Evolutionary conservation across 2,113 vertebrate genomes (phyloP), one percentile per base, ranked within the genome.

Genomic region (Solea senegalensis): DNA sequence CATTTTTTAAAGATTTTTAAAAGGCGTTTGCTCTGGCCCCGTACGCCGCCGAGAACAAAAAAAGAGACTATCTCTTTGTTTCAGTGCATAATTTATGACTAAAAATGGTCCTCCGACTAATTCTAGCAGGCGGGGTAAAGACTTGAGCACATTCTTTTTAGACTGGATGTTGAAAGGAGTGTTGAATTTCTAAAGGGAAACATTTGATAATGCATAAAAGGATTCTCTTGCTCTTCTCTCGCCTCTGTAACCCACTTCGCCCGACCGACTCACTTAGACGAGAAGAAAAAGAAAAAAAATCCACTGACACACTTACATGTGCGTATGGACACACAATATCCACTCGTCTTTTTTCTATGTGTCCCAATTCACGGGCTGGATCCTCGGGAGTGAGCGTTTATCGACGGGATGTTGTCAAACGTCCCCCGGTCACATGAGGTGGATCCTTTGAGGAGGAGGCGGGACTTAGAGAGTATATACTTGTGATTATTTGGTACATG

Each of bases 1-100:
- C 96, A 98, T 97, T 98, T 98, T 21, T 98, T 97, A 96, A 97
- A 97, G 96, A 98, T 98, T 99, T 97, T 97, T 92, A 92, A 96
- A 97, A 97, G 96, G 95, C 95, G 93, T 96, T 96, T 93, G 94
- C 95, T 95, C 93, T 88, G 95, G 94, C 94, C 95, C 21, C 94
- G 93, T 95, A 95, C 90, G 94, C 94, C 88, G 21, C 67, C 72
- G 93, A 85, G 92, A 93, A 93, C 90, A 93, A 94, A 94, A 94
- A 92, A 91, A 90, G 85, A 90, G 95, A 94, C 95, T 95, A 93
- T 95, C 95, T 97, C 95, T 98, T 98, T 98, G 97, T 99, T 98
- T 97, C 96, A 94, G 95, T 96, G 96, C 96, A 96, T 97, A 96
- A 98, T 96, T 97, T 97, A 97, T 97, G 95, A 92, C 88, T 86